Evolutionary conservation across 2,113 vertebrate species (phyloP), one percentile per base, ranked within the genome.

Genomic region (Prietella phreatophila): DNA sequence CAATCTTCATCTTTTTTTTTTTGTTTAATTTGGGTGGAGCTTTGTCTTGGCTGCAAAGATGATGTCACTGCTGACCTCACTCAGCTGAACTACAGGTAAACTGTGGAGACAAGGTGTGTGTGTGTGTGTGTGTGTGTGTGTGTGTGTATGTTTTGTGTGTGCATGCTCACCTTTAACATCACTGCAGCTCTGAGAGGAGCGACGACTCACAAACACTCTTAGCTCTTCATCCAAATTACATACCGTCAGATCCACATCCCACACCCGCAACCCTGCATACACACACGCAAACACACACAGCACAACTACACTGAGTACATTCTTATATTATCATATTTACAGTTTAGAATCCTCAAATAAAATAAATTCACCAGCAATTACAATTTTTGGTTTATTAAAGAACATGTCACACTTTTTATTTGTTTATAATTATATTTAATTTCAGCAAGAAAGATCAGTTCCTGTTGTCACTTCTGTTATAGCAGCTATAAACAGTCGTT

Each of bases 171-270:
- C 96, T 93, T 96, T 97, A 36, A 97, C 94, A 0, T 96, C 94
- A 83, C 92, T 94, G 69, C 95, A 95, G 88, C 96, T 96, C 5
- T 95, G 96, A 0, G 96, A 96, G 0, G 97, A 97, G 90, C 97
- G 96, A 1, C 96, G 95, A 30, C 96, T 96, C 65, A 97, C 96
- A 0, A 99, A 99, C 27, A 96, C 93, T 90, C 96, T 96, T 33
- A 98, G 95, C 90, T 96, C 95, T 67, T 97, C 95, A 0, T 95
- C 96, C 55, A 99, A 92, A 93, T 96, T 96, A 93, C 97, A 98
- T 55, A 91, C 69, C 0, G 91, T 86, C 25, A 97, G 94, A 85
- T 98, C 96, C 0, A 98, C 91, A 58, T 97, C 96, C 98, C 98
- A 98, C 0, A 96, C 97, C 13, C 95, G 96, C 63, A 99, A 93